phyloP scores from a whole-genome alignment of 2,797 vertebrate genomes.

The Bryconaethiops microstoma region DNA sequence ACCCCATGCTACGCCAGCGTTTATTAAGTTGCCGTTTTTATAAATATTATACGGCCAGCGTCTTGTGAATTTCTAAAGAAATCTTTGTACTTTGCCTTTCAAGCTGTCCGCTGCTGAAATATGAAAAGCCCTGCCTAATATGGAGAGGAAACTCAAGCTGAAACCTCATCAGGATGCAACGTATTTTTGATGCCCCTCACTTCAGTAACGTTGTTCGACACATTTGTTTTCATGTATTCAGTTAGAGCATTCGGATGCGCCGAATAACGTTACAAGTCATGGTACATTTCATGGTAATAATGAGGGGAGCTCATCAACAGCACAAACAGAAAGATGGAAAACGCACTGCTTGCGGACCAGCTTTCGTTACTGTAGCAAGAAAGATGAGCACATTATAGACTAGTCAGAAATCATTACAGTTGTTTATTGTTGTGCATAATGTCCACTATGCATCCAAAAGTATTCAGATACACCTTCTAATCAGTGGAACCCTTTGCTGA shows the following conservation, averaged over 20 bases:
- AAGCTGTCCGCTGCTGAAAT: background rate
- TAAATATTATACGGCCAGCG: background rate
- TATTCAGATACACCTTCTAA: background rate
- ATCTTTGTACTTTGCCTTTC: constrained; percentile 28
- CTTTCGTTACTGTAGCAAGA: background rate
- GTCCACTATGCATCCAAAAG: background rate
- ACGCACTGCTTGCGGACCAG: background rate
- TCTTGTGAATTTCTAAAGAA: constrained; percentile 1
- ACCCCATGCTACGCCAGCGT: background rate
- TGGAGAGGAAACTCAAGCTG: background rate
- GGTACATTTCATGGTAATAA: constrained; percentile 52
- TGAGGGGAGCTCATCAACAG: constrained; percentile 39
- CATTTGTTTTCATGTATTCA: constrained; percentile 52
- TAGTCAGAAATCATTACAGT: constrained; percentile 7
- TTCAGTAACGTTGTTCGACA: constrained; percentile 30
- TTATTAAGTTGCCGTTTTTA: background rate
- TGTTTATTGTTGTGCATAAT: background rate
- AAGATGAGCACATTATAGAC: background rate
- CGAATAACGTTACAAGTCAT: constrained; percentile 44
- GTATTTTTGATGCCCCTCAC: constrained; percentile 2
- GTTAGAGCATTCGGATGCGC: constrained; percentile 26
- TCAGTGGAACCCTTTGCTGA: background rate
- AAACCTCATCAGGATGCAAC: constrained; percentile 32
- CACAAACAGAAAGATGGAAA: background rate
- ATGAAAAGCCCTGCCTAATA: constrained; percentile 9